Percentiles rank a stretch among this genome's conserved stretches.
Conservation (phyloP, 2,888 invertebrate species). For the Rosalia funebris region DNA sequence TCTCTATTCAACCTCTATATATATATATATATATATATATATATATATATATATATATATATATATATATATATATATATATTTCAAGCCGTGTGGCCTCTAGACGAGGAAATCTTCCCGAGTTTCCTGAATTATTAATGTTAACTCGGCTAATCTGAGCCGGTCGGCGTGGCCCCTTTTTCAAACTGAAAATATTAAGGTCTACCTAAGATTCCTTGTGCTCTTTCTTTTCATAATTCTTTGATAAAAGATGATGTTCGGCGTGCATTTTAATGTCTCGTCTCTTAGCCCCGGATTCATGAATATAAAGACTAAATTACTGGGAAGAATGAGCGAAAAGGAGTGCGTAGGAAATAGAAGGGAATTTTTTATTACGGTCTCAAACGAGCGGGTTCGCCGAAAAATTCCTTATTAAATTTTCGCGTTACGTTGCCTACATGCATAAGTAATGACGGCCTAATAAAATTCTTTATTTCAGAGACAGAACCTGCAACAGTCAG, state of each 20-base stretch:
- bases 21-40: too few species aligned
- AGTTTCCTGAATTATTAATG: constrained; percentile 56
- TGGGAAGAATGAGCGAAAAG: neutral
- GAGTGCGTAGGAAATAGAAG: neutral
- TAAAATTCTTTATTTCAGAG: too few species aligned
- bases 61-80: too few species aligned
- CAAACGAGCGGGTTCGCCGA: neutral
- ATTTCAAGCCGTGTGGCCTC: constrained; percentile 44
- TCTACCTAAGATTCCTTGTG: constrained; percentile 28
- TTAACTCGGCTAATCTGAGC: constrained; percentile 56
- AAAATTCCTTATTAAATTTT: neutral
- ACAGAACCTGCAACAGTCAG: too few species aligned
- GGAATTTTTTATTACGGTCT: constrained; percentile 6
- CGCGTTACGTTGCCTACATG: neutral
- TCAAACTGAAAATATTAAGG: constrained; percentile 38
- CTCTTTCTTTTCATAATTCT: constrained; percentile 18
- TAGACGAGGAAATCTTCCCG: constrained; percentile 48
- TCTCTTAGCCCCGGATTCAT: constrained; percentile 2
- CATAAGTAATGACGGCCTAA: too few species aligned
- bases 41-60: too few species aligned
- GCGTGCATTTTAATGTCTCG: constrained; percentile 17
- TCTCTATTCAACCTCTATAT: constrained; percentile 30
- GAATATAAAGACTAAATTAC: constrained; percentile 24
- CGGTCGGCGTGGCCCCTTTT: constrained; percentile 46
- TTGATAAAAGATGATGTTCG: constrained; percentile 19